Conservation (phyloP, 2,888 invertebrate genomes). For the Orthosia cruda region DNA sequence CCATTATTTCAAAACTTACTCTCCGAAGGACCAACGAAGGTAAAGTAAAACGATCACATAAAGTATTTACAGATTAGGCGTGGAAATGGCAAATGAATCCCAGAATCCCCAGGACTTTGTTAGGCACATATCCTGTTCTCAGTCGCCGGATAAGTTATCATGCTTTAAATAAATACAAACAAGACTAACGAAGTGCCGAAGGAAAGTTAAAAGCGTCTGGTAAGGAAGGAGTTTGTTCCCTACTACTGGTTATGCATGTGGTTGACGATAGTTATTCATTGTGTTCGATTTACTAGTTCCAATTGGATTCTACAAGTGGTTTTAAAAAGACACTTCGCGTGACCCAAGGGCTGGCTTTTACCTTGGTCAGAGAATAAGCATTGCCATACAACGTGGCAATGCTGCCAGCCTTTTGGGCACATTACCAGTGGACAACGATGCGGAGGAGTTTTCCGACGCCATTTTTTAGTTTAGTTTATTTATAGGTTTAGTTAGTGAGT, state of each 20-base stretch:
- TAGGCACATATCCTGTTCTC: slow-evolving; percentile 85
- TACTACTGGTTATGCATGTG: slow-evolving; percentile 69
- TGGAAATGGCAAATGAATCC: slow-evolving; percentile 78
- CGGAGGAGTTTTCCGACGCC: no score
- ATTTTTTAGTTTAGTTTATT: no score
- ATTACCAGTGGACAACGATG: no score
- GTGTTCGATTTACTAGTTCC: slow-evolving; percentile 40
- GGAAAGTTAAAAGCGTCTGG: slow-evolving; percentile 88
- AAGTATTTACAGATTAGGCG: slow-evolving; percentile 73
- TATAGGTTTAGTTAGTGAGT: no score
- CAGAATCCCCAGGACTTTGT: slow-evolving; percentile 76
- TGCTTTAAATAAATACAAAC: slow-evolving; percentile 89
- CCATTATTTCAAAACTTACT: slow-evolving; percentile 44
- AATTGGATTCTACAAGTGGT: slow-evolving; percentile 24
- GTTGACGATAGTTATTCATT: slow-evolving; percentile 3
- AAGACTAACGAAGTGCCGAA: slow-evolving; percentile 90
- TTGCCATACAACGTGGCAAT: no score
- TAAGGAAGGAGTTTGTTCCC: slow-evolving; percentile 76
- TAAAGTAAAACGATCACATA: slow-evolving; percentile 52
- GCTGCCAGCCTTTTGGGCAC: no score
- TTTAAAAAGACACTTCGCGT: no score
- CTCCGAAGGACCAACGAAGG: slow-evolving; percentile 48
- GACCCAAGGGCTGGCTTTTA: no score
- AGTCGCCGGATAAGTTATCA: slow-evolving; percentile 88
- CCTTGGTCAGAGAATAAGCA: no score